Evolutionary conservation across 2,888 invertebrate genomes (phyloP).

Genomic region (Idaea dimidiata): DNA sequence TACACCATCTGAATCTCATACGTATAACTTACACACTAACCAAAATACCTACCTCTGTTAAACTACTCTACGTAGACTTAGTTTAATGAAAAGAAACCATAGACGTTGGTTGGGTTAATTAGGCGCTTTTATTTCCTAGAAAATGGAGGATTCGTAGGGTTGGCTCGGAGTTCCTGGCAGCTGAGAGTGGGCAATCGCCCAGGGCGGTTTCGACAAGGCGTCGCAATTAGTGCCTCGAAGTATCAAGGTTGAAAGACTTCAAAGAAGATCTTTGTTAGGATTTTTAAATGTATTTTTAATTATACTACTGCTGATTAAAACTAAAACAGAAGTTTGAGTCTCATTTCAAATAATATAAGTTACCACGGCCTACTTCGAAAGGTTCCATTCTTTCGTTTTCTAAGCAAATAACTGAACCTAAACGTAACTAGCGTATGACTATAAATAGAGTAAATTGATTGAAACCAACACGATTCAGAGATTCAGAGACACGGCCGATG

Average conservation of each 20-base stretch:
- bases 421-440: neutral
- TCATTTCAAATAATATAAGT: neutral
- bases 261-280: neutral
- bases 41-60: neutral
- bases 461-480: neutral
- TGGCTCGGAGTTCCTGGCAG: conserved; percentile 7
- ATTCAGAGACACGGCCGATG: neutral
- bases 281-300: neutral
- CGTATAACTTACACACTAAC: too few species aligned
- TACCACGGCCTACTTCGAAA: neutral
- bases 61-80: conserved; percentile 8
- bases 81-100: conserved; percentile 19
- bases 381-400: neutral
- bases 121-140: conserved; percentile 17
- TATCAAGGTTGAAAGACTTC: conserved; percentile 25
- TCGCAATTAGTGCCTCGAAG: conserved; percentile 50
- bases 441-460: neutral
- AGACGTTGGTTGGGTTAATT: conserved; percentile 19
- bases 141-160: conserved; percentile 5
- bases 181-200: conserved; percentile 20
- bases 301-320: neutral
- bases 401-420: neutral
- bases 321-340: neutral
- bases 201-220: conserved; percentile 27
- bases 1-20: too few species aligned